Conservation (phyloP, 2,113 vertebrate species). For the Indicator maculatus region DNA sequence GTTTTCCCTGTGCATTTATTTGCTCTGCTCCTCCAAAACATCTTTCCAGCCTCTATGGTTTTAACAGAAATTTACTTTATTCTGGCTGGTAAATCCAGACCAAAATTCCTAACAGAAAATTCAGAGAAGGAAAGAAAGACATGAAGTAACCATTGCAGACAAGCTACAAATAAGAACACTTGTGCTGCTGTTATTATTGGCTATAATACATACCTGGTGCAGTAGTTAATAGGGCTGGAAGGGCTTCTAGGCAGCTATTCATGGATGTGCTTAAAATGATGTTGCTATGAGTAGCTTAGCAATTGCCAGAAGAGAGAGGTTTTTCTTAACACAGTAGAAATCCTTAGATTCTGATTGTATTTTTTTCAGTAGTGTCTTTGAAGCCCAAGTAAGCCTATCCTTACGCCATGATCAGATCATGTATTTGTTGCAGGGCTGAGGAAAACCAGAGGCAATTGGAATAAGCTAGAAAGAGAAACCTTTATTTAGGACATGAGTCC, state of each 20-base stretch:
- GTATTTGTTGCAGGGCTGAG: not conserved
- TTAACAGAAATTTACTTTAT: not conserved
- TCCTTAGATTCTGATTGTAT: not conserved
- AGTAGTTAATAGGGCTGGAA: not conserved
- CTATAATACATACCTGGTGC: not conserved
- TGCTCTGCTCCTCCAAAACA: not conserved
- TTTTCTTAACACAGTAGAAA: not conserved
- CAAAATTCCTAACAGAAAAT: not conserved
- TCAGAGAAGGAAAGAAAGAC: not conserved
- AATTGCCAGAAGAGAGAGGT: not conserved
- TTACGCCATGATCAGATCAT: not conserved
- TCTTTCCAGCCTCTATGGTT: not conserved
- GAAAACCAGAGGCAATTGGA: not conserved
- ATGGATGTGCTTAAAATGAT: not conserved
- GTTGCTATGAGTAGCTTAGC: not conserved
- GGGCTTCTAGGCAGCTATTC: not conserved
- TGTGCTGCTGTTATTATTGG: not conserved
- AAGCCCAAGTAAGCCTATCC: not conserved
- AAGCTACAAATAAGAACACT: not conserved
- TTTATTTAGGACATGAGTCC: not conserved
- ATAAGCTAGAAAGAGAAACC: not conserved
- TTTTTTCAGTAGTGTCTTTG: not conserved
- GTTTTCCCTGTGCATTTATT: not conserved
- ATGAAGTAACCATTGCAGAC: not conserved
- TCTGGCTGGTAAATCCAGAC: not conserved